Percentiles rank a stretch among this genome's conserved stretches.
These are phyloP conservation scores for Choloepus didactylus DNA, from an alignment of 2,797 vertebrate species.

Conservation along the genomic window DNA sequence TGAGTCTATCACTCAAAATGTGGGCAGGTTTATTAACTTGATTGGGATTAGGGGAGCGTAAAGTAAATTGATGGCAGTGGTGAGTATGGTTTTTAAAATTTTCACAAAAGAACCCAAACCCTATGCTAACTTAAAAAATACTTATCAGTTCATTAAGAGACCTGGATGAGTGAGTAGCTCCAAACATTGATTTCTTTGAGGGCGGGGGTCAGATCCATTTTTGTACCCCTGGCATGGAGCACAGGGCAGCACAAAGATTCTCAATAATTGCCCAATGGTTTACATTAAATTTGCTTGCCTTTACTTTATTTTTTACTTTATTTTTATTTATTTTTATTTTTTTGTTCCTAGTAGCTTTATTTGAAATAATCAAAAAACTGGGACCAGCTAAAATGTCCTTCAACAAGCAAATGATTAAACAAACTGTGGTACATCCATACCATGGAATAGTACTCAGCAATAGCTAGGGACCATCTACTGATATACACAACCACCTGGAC, in stretches of 20 bases:
- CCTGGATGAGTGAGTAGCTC: neutral
- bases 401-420: too few species aligned
- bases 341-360: too few species aligned
- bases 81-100: neutral
- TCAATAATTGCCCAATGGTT: neutral
- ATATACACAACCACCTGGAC: too few species aligned
- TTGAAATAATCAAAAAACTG: too few species aligned
- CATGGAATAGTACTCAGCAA: too few species aligned
- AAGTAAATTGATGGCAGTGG: neutral
- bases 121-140: neutral
- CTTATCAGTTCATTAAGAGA: neutral
- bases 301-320: neutral
- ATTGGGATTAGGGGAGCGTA: conserved; percentile 4
- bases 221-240: neutral
- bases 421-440: too few species aligned
- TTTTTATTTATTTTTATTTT: too few species aligned
- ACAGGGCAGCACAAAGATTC: neutral
- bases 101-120: neutral
- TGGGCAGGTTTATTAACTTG: neutral
- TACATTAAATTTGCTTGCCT: neutral
- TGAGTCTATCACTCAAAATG: conserved; percentile 21
- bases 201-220: neutral
- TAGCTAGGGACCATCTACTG: too few species aligned
- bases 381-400: too few species aligned
- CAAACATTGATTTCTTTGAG: neutral